phyloP scores from a whole-genome alignment of 64 coral and sea anemone genomes.

The Platygyra sinensis region DNA sequence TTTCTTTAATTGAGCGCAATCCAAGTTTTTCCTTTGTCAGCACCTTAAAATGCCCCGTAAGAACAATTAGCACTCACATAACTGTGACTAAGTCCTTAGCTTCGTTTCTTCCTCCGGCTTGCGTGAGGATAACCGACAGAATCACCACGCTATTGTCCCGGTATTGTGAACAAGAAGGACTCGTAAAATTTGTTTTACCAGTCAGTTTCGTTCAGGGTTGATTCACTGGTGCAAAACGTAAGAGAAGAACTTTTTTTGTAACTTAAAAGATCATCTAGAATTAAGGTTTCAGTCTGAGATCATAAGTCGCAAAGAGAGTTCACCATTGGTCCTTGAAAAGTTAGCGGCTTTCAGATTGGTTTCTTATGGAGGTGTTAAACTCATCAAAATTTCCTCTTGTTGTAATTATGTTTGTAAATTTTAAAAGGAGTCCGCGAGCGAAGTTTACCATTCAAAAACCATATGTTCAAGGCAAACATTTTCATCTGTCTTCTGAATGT shows the following conservation, averaged over 20 bases:
- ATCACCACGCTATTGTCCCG: neutral
- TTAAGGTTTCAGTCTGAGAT: neutral
- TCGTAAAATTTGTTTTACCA: too few relatives aligned
- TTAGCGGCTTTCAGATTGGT: conserved; percentile 5
- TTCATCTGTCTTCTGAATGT: neutral
- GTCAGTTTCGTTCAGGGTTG: neutral
- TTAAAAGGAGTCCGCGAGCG: neutral
- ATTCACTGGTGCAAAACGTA: neutral
- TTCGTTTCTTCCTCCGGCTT: neutral
- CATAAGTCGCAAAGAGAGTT: conserved; percentile 2
- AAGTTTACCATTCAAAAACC: neutral
- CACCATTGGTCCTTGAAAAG: conserved; percentile 23
- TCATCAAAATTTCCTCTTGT: neutral
- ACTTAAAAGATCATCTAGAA: neutral
- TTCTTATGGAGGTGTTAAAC: conserved; percentile 12
- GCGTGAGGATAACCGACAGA: neutral
- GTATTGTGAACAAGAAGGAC: too few relatives aligned
- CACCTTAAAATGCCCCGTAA: neutral
- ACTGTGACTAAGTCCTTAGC: neutral
- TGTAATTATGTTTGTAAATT: conserved; percentile 2
- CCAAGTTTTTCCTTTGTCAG: neutral
- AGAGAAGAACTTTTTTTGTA: neutral
- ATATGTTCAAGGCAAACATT: neutral
- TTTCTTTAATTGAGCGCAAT: neutral
- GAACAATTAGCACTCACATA: neutral